Conservation (phyloP, 2,888 invertebrate species). For the Hetaerina titia region DNA sequence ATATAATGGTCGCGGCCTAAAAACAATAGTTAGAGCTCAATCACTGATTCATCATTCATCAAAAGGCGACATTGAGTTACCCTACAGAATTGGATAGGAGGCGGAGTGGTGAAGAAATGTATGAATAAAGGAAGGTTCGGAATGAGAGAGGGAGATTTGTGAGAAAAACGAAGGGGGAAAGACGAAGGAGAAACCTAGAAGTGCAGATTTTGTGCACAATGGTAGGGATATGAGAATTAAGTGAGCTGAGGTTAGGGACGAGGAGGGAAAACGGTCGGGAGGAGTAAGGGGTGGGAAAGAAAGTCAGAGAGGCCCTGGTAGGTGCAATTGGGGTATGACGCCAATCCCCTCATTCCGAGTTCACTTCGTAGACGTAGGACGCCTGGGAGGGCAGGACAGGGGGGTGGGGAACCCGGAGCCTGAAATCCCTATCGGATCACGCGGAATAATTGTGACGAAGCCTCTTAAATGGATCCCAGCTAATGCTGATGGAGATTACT, state of each 20-base stretch:
- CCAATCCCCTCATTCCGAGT: not conserved
- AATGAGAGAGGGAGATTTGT: no score
- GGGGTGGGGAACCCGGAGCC: not conserved
- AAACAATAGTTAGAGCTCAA: no score
- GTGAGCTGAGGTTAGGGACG: not conserved
- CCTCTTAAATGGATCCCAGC: not conserved
- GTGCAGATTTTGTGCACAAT: not conserved
- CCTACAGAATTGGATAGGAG: no score
- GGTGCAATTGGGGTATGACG: slow-evolving; percentile 19
- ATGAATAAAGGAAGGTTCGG: no score
- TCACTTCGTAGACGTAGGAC: not conserved
- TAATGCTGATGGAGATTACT: slow-evolving; percentile 25
- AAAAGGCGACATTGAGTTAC: no score
- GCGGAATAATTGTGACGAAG: slow-evolving; percentile 15
- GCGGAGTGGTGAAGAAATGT: no score
- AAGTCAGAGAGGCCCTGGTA: not conserved
- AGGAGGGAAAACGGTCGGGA: not conserved
- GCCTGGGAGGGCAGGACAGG: not conserved
- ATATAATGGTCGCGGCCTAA: no score
- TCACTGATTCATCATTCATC: no score
- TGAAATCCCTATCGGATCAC: slow-evolving; percentile 4
- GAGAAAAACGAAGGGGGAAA: no score
- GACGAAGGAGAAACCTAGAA: not conserved
- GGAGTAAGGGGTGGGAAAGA: not conserved
- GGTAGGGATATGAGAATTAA: not conserved